Conservation (phyloP, 2,888 invertebrate species). For the Achlya flavicornis region DNA sequence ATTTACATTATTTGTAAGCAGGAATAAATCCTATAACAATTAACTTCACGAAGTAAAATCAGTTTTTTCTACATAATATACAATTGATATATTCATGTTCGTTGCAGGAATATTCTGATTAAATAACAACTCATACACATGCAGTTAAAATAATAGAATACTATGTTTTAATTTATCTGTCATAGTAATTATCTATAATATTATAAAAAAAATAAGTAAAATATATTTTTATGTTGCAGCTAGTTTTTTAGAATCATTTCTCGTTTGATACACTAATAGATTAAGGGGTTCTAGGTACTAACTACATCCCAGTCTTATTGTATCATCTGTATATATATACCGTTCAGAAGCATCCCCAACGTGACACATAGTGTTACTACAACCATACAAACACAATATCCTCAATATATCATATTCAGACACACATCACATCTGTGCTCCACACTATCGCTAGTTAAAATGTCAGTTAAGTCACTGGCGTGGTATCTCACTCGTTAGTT, state of each 20-base stretch:
- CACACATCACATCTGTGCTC: constrained; percentile 11
- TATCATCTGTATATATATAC: not conserved
- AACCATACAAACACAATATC: not conserved
- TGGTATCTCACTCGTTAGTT: constrained; percentile 38
- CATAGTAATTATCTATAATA: not conserved
- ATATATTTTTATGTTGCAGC: not conserved
- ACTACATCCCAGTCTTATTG: not conserved
- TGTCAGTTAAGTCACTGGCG: constrained; percentile 37
- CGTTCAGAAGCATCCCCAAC: not conserved
- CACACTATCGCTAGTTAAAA: constrained; percentile 10
- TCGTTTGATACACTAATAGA: not conserved
- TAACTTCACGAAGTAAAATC: too few species aligned
- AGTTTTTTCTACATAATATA: not conserved
- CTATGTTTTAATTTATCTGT: not conserved
- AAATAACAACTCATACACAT: not conserved
- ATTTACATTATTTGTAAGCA: too few species aligned
- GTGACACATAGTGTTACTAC: not conserved
- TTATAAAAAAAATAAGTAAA: not conserved
- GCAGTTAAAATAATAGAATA: not conserved
- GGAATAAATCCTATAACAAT: too few species aligned
- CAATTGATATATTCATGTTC: not conserved
- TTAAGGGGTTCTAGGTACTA: not conserved
- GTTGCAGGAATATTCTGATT: not conserved
- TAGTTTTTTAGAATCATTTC: not conserved
- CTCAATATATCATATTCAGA: constrained; percentile 35